Evolutionary conservation across 2,113 vertebrate genomes (phyloP).

Genomic region (Geothlypis trichas): DNA sequence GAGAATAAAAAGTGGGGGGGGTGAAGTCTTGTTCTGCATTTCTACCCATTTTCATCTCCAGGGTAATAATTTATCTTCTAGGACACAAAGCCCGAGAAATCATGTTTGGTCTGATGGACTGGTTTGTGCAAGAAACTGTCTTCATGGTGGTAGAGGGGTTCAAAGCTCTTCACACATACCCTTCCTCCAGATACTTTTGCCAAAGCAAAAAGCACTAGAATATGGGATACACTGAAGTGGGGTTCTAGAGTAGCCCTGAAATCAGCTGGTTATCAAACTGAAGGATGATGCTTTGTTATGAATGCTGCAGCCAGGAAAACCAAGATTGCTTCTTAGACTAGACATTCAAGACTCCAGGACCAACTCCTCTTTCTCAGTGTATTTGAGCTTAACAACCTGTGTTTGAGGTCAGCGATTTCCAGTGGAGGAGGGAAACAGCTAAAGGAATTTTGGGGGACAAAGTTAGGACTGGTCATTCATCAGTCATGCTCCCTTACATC

Average conservation of each 20-base stretch:
- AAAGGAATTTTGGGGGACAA: background rate
- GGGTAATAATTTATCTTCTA: background rate
- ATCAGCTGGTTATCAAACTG: background rate
- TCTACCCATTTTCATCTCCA: background rate
- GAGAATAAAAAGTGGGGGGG: background rate
- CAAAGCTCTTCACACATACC: background rate
- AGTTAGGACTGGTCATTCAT: background rate
- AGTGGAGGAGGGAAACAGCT: background rate
- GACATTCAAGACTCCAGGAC: background rate
- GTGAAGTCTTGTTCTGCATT: background rate
- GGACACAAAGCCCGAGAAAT: background rate
- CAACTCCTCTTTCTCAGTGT: background rate
- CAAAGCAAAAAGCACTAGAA: background rate
- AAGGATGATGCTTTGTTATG: background rate
- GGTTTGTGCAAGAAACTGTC: background rate
- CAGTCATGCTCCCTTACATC: background rate
- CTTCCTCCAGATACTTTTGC: background rate
- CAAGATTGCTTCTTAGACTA: background rate
- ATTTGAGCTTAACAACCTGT: background rate
- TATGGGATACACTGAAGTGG: background rate
- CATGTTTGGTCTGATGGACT: background rate
- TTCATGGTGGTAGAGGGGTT: background rate
- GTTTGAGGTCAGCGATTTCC: background rate
- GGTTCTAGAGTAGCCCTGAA: background rate
- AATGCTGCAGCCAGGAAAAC: background rate